Conservation (phyloP, 2,797 vertebrate genomes). For the Mastacembelus armatus region DNA sequence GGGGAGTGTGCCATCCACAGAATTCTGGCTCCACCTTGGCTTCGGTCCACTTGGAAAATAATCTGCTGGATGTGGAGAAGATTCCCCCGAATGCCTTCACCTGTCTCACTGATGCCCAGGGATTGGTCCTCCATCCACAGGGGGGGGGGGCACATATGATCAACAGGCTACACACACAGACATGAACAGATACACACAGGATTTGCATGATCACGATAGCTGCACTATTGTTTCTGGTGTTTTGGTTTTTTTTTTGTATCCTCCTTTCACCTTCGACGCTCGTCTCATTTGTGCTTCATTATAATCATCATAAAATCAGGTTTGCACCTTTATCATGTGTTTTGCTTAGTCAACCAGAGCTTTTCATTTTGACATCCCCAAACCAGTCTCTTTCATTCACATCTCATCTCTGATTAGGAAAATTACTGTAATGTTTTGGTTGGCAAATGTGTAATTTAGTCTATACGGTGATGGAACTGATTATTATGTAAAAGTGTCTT, state of each 20-base stretch:
- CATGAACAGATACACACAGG: conserved; percentile 4
- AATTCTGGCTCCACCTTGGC: conserved; percentile 81
- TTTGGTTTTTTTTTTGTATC: neutral
- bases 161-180: conserved; percentile 12
- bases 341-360: conserved; percentile 14
- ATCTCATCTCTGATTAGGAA: conserved; percentile 3
- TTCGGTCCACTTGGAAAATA: conserved; percentile 86
- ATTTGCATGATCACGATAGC: conserved; percentile 4
- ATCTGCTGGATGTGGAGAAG: conserved; percentile 76
- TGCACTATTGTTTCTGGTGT: neutral
- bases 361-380: conserved; percentile 5
- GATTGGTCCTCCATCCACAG: conserved; percentile 83
- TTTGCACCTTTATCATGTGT: conserved; percentile 16
- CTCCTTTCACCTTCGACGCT: neutral
- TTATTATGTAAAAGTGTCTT: conserved; percentile 21
- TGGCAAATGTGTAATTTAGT: conserved; percentile 33
- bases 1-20: conserved; percentile 86
- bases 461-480: conserved; percentile 6
- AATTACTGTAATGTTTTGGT: conserved; percentile 18
- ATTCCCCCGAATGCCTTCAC: conserved; percentile 82
- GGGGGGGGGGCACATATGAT: conserved; percentile 60
- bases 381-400: conserved; percentile 18
- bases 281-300: neutral
- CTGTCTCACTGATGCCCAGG: conserved; percentile 78
- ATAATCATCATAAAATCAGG: neutral